These are phyloP conservation scores for Hypolimnas misippus DNA, from an alignment of 2,888 invertebrate genomes.

Conservation along the genomic window DNA sequence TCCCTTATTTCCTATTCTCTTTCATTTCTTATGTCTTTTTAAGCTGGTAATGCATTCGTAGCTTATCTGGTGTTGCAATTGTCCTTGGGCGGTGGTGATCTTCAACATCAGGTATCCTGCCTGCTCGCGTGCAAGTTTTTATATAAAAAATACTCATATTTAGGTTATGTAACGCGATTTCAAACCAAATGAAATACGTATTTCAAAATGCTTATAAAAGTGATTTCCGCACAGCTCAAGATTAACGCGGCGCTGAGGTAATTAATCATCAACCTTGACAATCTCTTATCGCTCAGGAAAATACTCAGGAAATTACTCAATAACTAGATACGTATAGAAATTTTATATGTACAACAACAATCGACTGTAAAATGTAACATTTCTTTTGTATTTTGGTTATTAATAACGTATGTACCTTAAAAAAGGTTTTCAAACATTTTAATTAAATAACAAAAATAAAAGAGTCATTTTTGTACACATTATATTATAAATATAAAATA, in stretches of 20 bases:
- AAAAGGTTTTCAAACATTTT: too few relatives aligned
- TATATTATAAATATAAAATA: background rate
- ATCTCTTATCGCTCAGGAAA: constrained; percentile 55
- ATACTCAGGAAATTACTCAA: constrained; percentile 51
- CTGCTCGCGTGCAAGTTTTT: too few relatives aligned
- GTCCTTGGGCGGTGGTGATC: too few relatives aligned
- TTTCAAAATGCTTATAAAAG: constrained; percentile 48
- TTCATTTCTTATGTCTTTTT: too few relatives aligned
- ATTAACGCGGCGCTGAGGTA: constrained; percentile 49
- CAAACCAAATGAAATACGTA: constrained; percentile 7
- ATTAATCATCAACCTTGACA: constrained; percentile 54
- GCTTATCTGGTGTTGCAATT: too few relatives aligned
- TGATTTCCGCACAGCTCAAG: constrained; percentile 49
- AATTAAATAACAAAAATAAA: too few relatives aligned
- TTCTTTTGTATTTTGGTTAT: constrained; percentile 10
- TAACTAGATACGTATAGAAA: constrained; percentile 39
- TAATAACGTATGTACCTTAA: background rate
- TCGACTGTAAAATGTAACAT: constrained; percentile 29
- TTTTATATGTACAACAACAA: constrained; percentile 29
- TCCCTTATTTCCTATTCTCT: too few relatives aligned
- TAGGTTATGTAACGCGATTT: background rate
- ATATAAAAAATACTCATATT: too few relatives aligned
- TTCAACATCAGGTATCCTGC: too few relatives aligned
- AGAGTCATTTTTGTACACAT: background rate
- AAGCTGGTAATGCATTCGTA: too few relatives aligned